Conservation (phyloP, 2,113 vertebrate species). For the Sinocyclocheilus anshuiensis region DNA sequence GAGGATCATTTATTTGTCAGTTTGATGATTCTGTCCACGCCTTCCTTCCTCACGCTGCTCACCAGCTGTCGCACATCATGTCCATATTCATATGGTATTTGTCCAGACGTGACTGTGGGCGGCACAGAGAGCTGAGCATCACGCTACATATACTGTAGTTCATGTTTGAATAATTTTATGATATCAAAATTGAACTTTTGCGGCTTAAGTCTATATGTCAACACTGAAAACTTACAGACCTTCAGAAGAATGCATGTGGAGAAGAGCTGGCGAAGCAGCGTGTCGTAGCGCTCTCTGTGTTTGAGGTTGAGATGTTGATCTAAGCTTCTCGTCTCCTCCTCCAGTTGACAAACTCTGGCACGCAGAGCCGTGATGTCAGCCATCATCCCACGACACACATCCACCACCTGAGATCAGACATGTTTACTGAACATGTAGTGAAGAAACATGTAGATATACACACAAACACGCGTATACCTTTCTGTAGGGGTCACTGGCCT, state of each 20-base stretch:
- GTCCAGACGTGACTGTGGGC: conserved; percentile 72
- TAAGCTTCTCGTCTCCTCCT: conserved; percentile 65
- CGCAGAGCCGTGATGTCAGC: conserved; percentile 58
- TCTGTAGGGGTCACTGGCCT: no score
- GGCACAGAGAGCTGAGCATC: not conserved
- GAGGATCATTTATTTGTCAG: conserved; percentile 75
- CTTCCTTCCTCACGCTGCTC: conserved; percentile 69
- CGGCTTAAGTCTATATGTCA: not conserved
- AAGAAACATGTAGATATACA: not conserved
- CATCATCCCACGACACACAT: conserved; percentile 59
- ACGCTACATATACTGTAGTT: not conserved
- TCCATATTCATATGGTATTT: conserved; percentile 70
- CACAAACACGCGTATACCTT: not conserved
- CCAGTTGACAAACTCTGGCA: conserved; percentile 64
- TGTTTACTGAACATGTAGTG: not conserved
- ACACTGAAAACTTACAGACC: conserved; percentile 60
- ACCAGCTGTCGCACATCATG: conserved; percentile 71
- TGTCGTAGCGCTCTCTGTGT: conserved; percentile 70
- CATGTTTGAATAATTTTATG: not conserved
- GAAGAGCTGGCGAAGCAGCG: conserved; percentile 72
- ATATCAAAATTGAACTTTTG: not conserved
- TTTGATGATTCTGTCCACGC: conserved; percentile 64
- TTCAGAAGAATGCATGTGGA: conserved; percentile 75
- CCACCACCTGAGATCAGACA: conserved; percentile 59
- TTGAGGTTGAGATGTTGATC: conserved; percentile 69